These are phyloP conservation scores for Agelastica alni DNA, from an alignment of 2,888 invertebrate species.

Conservation along the genomic window DNA sequence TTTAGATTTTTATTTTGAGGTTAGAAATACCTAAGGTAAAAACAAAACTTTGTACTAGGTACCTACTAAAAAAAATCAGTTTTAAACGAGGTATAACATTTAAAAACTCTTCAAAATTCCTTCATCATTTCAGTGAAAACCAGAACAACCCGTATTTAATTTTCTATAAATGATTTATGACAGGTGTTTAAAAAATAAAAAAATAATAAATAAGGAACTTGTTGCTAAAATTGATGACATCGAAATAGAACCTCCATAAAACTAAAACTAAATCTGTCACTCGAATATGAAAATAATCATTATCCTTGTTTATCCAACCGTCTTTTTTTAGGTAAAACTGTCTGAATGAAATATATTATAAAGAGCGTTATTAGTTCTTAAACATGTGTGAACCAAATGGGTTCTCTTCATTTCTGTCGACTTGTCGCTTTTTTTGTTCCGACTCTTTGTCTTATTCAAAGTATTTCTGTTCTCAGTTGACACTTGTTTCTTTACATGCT, in stretches of 20 bases:
- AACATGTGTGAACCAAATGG: conserved; percentile 45
- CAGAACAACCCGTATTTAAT: no score
- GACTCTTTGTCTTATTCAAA: conserved; percentile 25
- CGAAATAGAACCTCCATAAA: conserved; percentile 26
- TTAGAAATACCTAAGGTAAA: no score
- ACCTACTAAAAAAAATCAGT: no score
- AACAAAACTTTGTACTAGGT: no score
- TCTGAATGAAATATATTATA: conserved; percentile 34
- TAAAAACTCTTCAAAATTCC: no score
- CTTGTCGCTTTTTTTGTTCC: conserved; percentile 21
- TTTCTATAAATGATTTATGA: conserved; percentile 14
- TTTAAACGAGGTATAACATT: no score
- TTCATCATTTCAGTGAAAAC: no score
- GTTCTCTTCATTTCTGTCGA: conserved; percentile 24
- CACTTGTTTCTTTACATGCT: conserved; percentile 31
- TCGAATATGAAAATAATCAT: conserved; percentile 38
- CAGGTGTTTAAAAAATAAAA: conserved; percentile 21
- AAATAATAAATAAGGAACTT: conserved; percentile 28
- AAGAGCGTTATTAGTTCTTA: conserved; percentile 33
- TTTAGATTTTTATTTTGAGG: no score
- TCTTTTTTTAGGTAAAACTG: conserved; percentile 32
- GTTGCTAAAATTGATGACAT: conserved; percentile 26
- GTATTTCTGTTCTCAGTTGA: conserved; percentile 26
- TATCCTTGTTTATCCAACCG: conserved; percentile 34
- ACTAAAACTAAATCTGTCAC: conserved; percentile 40